Evolutionary conservation across 2,113 vertebrate species (phyloP).

Genomic region (Alethe diademata): DNA sequence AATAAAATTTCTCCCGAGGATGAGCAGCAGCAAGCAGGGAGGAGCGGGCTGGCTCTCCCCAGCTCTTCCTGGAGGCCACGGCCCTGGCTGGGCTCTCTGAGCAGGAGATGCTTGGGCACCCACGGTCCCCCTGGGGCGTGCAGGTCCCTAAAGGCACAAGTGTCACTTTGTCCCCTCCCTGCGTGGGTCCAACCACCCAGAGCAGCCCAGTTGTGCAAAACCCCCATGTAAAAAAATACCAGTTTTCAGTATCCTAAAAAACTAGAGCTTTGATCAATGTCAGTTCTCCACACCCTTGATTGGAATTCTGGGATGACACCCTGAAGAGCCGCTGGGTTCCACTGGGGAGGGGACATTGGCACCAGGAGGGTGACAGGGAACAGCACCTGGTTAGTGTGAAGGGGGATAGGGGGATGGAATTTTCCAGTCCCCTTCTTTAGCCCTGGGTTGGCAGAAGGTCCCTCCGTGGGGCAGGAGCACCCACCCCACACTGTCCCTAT

Average conservation of each 20-base stretch:
- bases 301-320: background rate
- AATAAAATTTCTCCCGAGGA: slow-evolving; percentile 23
- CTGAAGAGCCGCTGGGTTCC: background rate
- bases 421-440: background rate
- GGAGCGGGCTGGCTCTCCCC: background rate
- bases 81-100: background rate
- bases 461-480: background rate
- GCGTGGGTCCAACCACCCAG: rapidly evolving
- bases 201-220: slow-evolving; percentile 28
- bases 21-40: background rate
- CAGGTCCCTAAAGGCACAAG: slow-evolving; percentile 56
- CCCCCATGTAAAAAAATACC: slow-evolving; percentile 18
- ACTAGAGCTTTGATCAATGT: slow-evolving; percentile 16
- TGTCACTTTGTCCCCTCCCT: background rate
- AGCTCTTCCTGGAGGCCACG: background rate
- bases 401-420: background rate
- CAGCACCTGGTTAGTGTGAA: background rate
- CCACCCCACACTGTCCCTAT: background rate
- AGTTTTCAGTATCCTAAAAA: slow-evolving; percentile 38
- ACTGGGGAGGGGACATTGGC: background rate
- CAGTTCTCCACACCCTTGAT: background rate
- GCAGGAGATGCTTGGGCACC: rapidly evolving
- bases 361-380: background rate
- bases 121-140: rapidly evolving
- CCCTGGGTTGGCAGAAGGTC: background rate